Evolutionary conservation across 2,888 invertebrate species (phyloP).

Genomic region (Busseola fusca): DNA sequence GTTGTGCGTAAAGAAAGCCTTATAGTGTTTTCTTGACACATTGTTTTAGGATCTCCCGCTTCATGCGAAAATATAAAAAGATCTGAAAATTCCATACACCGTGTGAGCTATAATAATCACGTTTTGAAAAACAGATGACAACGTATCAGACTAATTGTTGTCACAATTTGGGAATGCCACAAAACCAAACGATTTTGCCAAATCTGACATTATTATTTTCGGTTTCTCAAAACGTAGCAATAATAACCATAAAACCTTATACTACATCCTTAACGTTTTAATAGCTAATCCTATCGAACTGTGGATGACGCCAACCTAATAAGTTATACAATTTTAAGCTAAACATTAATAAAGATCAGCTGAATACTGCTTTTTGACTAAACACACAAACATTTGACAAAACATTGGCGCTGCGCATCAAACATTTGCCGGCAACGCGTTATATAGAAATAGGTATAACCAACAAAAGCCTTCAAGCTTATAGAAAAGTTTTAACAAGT

Average conservation of each 20-base stretch:
- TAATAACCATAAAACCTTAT: conserved; percentile 12
- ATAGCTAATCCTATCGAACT: conserved; percentile 40
- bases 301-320: conserved; percentile 57
- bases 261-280: conserved; percentile 26
- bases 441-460: conserved; percentile 72
- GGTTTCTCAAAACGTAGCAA: conserved; percentile 26
- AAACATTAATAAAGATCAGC: conserved; percentile 60
- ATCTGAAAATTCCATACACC: conserved; percentile 18
- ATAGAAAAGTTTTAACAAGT: conserved; percentile 67
- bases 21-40: neutral
- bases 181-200: neutral
- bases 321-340: conserved; percentile 64
- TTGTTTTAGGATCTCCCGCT: conserved; percentile 13
- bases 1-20: neutral
- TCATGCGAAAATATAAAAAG: conserved; percentile 10
- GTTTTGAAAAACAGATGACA: conserved; percentile 9
- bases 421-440: conserved; percentile 65
- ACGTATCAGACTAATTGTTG: neutral
- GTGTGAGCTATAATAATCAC: neutral
- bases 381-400: conserved; percentile 63
- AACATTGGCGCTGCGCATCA: conserved; percentile 62
- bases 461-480: conserved; percentile 80
- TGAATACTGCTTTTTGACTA: conserved; percentile 67
- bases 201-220: neutral
- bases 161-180: neutral